phyloP scores from a whole-genome alignment of 2,113 vertebrate species.

The Hiodon alosoides region DNA sequence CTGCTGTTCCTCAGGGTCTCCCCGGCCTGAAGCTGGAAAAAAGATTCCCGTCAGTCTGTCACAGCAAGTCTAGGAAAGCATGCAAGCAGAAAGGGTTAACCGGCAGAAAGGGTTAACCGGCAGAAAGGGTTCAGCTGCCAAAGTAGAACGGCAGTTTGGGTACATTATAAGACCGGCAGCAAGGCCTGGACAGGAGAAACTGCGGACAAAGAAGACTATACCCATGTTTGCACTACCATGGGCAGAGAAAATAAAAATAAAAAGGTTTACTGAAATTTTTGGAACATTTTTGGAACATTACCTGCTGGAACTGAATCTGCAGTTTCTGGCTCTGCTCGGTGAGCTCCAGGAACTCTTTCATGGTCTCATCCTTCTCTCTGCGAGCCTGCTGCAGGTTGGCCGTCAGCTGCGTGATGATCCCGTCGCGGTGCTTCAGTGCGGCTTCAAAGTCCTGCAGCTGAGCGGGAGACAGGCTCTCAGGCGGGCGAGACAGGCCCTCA shows the following conservation, averaged over 20 bases:
- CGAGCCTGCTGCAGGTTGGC: slow-evolving; percentile 91
- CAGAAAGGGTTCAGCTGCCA: background rate
- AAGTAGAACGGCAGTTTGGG: too few relatives aligned
- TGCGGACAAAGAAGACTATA: too few relatives aligned
- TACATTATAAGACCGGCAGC: background rate
- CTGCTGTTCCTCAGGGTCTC: slow-evolving; percentile 85
- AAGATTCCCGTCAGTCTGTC: background rate
- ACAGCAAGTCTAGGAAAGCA: background rate
- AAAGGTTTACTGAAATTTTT: background rate
- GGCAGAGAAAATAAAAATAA: background rate
- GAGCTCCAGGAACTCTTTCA: slow-evolving; percentile 87
- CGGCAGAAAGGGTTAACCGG: background rate
- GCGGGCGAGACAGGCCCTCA: too few relatives aligned
- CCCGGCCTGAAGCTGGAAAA: slow-evolving; percentile 81
- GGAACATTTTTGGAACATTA: slow-evolving; percentile 44
- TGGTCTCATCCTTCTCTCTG: slow-evolving; percentile 87
- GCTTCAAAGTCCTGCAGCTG: slow-evolving; percentile 95
- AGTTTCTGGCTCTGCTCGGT: slow-evolving; percentile 93
- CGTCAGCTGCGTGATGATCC: slow-evolving; percentile 93
- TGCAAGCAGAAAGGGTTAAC: background rate
- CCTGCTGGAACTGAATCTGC: slow-evolving; percentile 94
- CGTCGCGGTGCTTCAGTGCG: slow-evolving; percentile 90
- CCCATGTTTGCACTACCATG: background rate
- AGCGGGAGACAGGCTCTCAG: slow-evolving; percentile 19
- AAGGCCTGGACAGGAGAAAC: background rate